These are phyloP conservation scores for Cynopterus brachyotis DNA, from an alignment of 2,113 vertebrate species.

Conservation along the genomic window DNA sequence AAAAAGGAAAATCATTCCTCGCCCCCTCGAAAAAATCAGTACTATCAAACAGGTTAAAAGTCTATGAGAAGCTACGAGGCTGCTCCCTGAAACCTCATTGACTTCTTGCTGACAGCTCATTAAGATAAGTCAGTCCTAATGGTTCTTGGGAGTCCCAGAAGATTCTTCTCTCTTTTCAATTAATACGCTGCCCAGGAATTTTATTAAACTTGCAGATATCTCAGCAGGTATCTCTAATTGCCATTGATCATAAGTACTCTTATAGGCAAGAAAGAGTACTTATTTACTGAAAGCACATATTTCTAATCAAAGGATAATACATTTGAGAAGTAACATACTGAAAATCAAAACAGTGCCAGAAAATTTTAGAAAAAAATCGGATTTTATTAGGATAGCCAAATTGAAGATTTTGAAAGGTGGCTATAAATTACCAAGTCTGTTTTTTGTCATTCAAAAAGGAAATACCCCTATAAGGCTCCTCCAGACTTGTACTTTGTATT, in stretches of 20 bases:
- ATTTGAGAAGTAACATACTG: neutral
- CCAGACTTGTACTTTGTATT: neutral
- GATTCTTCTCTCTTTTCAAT: neutral
- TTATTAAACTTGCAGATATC: neutral
- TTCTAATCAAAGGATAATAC: constrained; percentile 32
- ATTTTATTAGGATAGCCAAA: neutral
- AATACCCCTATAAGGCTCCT: neutral
- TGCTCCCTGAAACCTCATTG: neutral
- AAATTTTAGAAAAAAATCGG: neutral
- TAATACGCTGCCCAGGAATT: constrained; percentile 7
- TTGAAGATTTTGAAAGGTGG: neutral
- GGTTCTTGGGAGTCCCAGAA: neutral
- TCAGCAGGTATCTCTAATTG: neutral
- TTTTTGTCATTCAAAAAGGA: constrained; percentile 1
- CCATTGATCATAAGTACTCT: neutral
- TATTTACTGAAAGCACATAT: neutral
- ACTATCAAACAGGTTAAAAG: neutral
- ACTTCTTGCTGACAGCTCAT: constrained; percentile 3
- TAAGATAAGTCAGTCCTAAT: constrained; percentile 25
- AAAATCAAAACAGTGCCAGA: neutral
- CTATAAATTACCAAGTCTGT: neutral
- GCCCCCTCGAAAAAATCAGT: neutral
- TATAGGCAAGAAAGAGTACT: neutral
- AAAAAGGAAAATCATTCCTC: neutral
- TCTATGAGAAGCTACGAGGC: neutral